Evolutionary conservation across 2,797 vertebrate species (phyloP), one percentile per base, ranked within the genome.

Genomic region (Platyrinchus mystaceus): DNA sequence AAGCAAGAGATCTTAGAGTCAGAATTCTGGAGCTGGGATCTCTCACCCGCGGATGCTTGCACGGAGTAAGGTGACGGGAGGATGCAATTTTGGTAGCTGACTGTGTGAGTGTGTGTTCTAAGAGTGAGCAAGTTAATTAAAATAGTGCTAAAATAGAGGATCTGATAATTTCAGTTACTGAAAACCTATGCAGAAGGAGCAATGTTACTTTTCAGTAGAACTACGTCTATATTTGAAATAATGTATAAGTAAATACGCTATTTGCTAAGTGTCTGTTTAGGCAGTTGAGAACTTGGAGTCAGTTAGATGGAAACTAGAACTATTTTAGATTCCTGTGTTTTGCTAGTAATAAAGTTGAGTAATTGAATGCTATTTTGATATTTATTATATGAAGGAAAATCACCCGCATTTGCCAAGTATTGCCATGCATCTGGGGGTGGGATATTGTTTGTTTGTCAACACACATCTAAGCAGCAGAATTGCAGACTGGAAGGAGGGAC

Each of bases 381-480:
- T 53, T 83, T 90, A 22, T 87, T 63, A 12, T 47, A n/a, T 12
- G 32, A 52, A 69, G 46, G 46, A 78, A 50, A 59, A 69, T 62
- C 85, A 23, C 12, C 24, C 43, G 7, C 9, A 10, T 73, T 69
- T 83, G 26, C 60, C 55, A 79, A 81, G 41, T 23, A 19, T 11
- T 82, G 71, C 74, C 10, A 1, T 71, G 52, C 27, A 28, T 60
- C 71, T 80, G 92, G 73, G 83, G 74, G 82, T 79, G 69, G 56
- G 73, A 49, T 86, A 21, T 24, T 93, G 66, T 92, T 85, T 92
- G 73, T 86, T 92, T 94, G 94, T 91, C 59, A 95, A 77, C 60
- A 75, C 14, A 10, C 27, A 39, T 87, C 18, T 26, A 66, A 67
- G 78, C 87, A 58, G 37, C 76, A 66, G 60, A 69, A 55, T 39